Percentiles rank a stretch among this genome's conserved stretches.
These are phyloP conservation scores for Microplitis deprimator DNA, from an alignment of 2,888 invertebrate genomes.

Conservation along the genomic window DNA sequence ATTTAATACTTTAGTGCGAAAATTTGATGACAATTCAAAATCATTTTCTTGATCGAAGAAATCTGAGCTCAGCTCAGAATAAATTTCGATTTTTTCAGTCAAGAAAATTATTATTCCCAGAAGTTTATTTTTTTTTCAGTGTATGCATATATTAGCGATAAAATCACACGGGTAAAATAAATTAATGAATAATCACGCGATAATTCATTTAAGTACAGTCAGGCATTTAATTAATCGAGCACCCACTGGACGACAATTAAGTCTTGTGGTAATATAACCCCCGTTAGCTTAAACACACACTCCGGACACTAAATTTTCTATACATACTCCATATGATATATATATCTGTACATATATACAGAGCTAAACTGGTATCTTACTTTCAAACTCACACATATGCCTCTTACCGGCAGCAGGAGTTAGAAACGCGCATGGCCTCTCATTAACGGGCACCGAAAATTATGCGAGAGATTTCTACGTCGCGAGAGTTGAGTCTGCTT, in stretches of 20 bases:
- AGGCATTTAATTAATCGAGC: conserved; percentile 51
- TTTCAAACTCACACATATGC: background rate
- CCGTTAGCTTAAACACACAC: conserved; percentile 37
- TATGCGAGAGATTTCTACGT: conserved; percentile 51
- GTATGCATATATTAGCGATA: too few species aligned
- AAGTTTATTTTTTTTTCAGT: too few species aligned
- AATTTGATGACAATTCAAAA: too few species aligned
- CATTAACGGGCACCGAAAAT: conserved; percentile 51
- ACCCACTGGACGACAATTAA: conserved; percentile 51
- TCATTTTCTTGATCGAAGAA: too few species aligned
- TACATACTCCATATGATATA: background rate
- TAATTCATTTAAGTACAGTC: conserved; percentile 36
- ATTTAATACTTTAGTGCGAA: too few species aligned
- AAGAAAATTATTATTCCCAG: too few species aligned
- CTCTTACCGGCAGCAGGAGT: conserved; percentile 12
- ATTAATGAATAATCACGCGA: conserved; percentile 21
- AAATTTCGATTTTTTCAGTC: too few species aligned
- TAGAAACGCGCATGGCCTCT: conserved; percentile 37
- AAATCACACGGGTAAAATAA: background rate
- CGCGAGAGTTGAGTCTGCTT: background rate
- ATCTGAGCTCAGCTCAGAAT: too few species aligned
- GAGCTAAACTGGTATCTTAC: background rate
- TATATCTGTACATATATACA: background rate
- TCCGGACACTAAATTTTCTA: conserved; percentile 5
- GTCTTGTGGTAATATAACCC: conserved; percentile 37